These are phyloP conservation scores for Balaenoptera acutorostrata DNA, from an alignment of 2,113 vertebrate species.

Conservation along the genomic window DNA sequence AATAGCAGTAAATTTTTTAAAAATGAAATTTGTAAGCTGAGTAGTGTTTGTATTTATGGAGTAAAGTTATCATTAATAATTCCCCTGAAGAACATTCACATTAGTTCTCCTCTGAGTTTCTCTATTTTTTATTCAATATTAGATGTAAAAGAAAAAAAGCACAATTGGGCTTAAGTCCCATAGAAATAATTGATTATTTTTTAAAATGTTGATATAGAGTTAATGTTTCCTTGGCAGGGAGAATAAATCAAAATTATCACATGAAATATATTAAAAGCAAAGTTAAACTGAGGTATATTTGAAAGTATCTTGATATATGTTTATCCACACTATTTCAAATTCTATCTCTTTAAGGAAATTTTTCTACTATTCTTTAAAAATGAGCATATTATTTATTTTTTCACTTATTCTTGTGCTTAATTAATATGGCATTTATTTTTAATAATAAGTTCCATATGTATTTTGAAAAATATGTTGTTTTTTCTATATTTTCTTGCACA, in stretches of 20 bases:
- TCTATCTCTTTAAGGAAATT: neutral
- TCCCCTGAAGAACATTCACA: neutral
- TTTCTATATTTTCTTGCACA: neutral
- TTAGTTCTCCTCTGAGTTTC: neutral
- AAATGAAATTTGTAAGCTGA: neutral
- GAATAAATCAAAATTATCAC: neutral
- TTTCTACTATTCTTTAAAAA: neutral
- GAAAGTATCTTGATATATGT: neutral
- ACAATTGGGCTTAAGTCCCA: neutral
- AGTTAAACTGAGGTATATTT: neutral
- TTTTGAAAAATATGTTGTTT: neutral
- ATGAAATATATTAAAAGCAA: neutral
- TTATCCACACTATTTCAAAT: neutral
- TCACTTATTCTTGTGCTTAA: neutral
- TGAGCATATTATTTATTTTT: neutral
- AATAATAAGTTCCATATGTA: neutral
- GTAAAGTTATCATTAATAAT: neutral
- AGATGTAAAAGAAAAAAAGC: neutral
- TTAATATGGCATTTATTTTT: neutral
- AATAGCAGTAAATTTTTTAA: neutral
- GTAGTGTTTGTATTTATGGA: neutral
- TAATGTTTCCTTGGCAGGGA: neutral
- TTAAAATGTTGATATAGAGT: neutral
- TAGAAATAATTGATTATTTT: neutral
- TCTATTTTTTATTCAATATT: neutral